Evolutionary conservation across 2,888 invertebrate genomes (phyloP).

Genomic region (Merodon equestris): DNA sequence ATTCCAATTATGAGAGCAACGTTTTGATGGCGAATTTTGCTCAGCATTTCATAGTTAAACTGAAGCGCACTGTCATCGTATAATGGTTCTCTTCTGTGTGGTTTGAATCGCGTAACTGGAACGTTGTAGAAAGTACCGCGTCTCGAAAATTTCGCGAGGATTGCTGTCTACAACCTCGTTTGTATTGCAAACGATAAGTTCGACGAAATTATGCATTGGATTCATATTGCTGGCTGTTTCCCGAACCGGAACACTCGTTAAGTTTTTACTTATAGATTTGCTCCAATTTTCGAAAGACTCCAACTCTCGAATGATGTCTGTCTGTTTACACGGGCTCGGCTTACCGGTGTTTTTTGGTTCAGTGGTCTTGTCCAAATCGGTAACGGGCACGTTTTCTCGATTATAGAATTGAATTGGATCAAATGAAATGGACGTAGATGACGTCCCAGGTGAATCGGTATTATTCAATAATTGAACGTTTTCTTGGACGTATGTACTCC

Average conservation of each 20-base stretch:
- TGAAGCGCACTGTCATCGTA: constrained; percentile 40
- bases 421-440: constrained; percentile 35
- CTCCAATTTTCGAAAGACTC: constrained; percentile 66
- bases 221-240: constrained; percentile 37
- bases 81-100: constrained; percentile 14
- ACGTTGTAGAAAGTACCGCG: constrained; percentile 51
- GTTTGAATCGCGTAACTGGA: constrained; percentile 52
- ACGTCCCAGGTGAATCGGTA: constrained; percentile 31
- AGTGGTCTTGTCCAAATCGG: constrained; percentile 71
- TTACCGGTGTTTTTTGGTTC: constrained; percentile 45
- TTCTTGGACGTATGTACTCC: constrained; percentile 42
- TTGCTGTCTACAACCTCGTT: constrained; percentile 44
- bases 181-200: constrained; percentile 51
- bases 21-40: constrained; percentile 60
- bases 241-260: constrained; percentile 17
- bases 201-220: constrained; percentile 44
- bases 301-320: constrained; percentile 62
- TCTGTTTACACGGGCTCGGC: constrained; percentile 30
- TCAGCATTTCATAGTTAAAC: constrained; percentile 49
- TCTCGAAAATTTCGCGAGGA: constrained; percentile 33
- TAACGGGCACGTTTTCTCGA: constrained; percentile 54
- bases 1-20: constrained; percentile 58
- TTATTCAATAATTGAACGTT: constrained; percentile 55
- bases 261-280: constrained; percentile 44
- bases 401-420: constrained; percentile 21